Evolutionary conservation across 2,797 vertebrate genomes (phyloP).

Genomic region (Xenopus petersii): DNA sequence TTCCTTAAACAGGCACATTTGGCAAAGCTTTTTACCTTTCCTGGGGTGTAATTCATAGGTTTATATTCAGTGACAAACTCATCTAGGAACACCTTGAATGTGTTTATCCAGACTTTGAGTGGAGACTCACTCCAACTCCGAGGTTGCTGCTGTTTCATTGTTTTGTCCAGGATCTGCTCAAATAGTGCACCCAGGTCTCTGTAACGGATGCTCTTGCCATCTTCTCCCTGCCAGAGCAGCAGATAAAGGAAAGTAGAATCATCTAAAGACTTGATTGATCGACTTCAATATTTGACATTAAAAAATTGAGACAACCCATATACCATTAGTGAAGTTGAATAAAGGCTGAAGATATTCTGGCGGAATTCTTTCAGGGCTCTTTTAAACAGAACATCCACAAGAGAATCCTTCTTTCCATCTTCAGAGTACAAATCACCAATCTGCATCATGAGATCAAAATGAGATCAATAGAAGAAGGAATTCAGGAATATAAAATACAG

Average conservation of each 20-base stretch:
- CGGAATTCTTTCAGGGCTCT: slow-evolving; percentile 96
- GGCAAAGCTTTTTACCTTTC: slow-evolving; percentile 76
- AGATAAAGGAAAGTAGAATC: not conserved
- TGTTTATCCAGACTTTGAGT: slow-evolving; percentile 97
- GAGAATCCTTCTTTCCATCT: slow-evolving; percentile 93
- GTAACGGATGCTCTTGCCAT: slow-evolving; percentile 92
- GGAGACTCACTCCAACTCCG: slow-evolving; percentile 95
- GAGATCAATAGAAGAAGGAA: not conserved
- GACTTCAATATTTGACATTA: too few species aligned
- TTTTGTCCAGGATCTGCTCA: slow-evolving; percentile 96
- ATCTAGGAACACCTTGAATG: slow-evolving; percentile 96
- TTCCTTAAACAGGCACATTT: too few species aligned
- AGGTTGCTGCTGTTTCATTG: slow-evolving; percentile 86
- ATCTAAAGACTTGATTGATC: not conserved
- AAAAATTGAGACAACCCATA: too few species aligned
- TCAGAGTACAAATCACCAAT: slow-evolving; percentile 90
- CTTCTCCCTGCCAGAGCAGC: slow-evolving; percentile 77
- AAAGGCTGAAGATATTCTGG: slow-evolving; percentile 95
- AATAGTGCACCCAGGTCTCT: slow-evolving; percentile 95
- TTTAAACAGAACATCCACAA: slow-evolving; percentile 96
- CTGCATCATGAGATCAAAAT: slow-evolving; percentile 60
- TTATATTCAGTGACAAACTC: slow-evolving; percentile 97
- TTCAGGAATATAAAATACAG: too few species aligned
- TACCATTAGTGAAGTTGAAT: slow-evolving; percentile 88
- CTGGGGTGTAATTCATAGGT: slow-evolving; percentile 70